Base-by-base conservation (phyloP, 2,888 invertebrate species). In the Acrobasis consociella region DNA sequence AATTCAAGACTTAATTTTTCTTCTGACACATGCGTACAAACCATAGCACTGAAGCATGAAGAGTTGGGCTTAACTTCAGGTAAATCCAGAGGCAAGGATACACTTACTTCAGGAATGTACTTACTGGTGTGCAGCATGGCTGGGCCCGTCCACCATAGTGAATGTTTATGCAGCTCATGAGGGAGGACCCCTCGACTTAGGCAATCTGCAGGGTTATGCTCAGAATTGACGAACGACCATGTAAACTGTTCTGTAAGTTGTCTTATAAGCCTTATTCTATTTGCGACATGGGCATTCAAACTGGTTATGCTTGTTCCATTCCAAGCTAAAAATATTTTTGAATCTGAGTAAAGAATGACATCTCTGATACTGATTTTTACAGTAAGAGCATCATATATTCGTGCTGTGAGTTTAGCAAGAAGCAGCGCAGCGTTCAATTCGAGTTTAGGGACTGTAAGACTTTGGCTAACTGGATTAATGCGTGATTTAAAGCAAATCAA, bases 311-410 rank as follows among this genome's bases (percentile, higher is more conserved):
- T 59, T 11, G 62, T 67, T 10, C 62, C 53, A 2, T 71, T 31
- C 71, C 71, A 72, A 16, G 70, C 66, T 22, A 73, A 55, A n/a
- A 66, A 67, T 16, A 71, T 70, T 62, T 69, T 60, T 5, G 72
- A 73, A 42, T 72, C 73, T 7, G 63, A 62, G 60, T 60, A 69
- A 38, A 71, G 62, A 38, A 58, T 31, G 0, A 64, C 55, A 58
- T 66, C 63, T 22, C 61, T 8, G 9, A 67, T 66, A 11, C 49
- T 63, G 5, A 51, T 2, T 52, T 67, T 68, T 49, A 58, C 31
- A 46, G 2, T 31, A 17, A 72, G 38, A 13, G 52, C 65, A 9
- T 62, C 17, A 42, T 64, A n/a, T 1, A 68, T 65, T 60, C 59
- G 67, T 1, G 1, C 11, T 9, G 52, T 9, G 16, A 72, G 60